Base-by-base conservation (phyloP, 2,888 invertebrate genomes). In the Elegia similella region DNA sequence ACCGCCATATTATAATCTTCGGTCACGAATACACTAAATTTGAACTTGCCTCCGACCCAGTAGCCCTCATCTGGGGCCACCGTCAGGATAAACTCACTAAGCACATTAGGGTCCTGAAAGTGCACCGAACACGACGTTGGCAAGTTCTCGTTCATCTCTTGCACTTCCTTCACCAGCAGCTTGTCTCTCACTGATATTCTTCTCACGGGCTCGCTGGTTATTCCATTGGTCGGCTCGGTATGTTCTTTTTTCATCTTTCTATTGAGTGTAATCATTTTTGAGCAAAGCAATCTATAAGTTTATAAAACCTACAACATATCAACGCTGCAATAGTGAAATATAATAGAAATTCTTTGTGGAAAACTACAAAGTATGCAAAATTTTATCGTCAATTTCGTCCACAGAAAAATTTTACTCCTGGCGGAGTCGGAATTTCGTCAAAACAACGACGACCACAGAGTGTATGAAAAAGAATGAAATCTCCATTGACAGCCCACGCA, bases 1-100 rank as follows among this genome's bases (percentile, higher is more conserved):
- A 98, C 98, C 84, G 96, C 96, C 95, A 98, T 98, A 87, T 98
- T 98, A 92, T 98, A 98, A 67, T 98, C 98, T 78, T 98, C 98
- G 23, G 98, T 96, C 59, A 98, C 96, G 75, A 93, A 93, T 68
- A 98, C 93, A 76, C 94, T 94, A 86, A 99, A 99, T 78, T 93
- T 93, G 87, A 98, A 99, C 68, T 93, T 93, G 38, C 98, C 98
- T 57, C 96, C 96, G 73, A 93, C 92, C 97, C 98, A 98, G 77
- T 95, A 95, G 0, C 98, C 98, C 86, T 98, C 97, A 67, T 96
- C 96, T 2, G 98, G 97, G 58, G 93, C 86, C 57, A 98, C 95
- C 52, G 93, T 93, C 64, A 98, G 89, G 44, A 92, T 92, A 82
- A 98, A 98, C 74, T 95, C 95, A 81, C 95, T 95, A 54, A 98